These are phyloP conservation scores for Yponomeuta plumbellus DNA, from an alignment of 2,888 invertebrate species.

Conservation along the genomic window DNA sequence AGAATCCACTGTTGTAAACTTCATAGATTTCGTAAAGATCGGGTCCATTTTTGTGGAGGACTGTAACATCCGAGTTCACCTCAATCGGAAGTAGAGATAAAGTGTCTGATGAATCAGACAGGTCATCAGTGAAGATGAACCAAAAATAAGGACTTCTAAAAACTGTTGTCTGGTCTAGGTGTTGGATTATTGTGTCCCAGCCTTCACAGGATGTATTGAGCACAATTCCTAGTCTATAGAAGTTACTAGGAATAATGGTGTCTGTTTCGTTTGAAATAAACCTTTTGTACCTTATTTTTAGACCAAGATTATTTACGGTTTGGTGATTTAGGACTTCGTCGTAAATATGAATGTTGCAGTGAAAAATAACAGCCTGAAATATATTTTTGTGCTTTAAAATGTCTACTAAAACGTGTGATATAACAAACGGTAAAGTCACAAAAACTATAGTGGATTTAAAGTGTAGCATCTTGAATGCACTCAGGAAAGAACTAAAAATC, in stretches of 20 bases:
- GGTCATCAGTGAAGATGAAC: conserved; percentile 46
- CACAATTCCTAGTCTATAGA: conserved; percentile 37
- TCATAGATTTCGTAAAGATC: conserved; percentile 52
- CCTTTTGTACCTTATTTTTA: conserved; percentile 29
- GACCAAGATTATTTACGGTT: conserved; percentile 33
- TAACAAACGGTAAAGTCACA: background rate
- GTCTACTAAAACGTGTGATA: conserved; percentile 31
- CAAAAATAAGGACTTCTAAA: conserved; percentile 50
- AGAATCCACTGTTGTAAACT: conserved; percentile 74
- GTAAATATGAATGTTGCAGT: conserved; percentile 35
- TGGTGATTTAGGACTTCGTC: conserved; percentile 34
- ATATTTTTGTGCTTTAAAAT: conserved; percentile 49
- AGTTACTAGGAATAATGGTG: conserved; percentile 6
- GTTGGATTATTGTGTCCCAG: conserved; percentile 39
- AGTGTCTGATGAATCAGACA: conserved; percentile 32
- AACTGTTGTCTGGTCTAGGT: conserved; percentile 23
- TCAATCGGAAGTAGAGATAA: conserved; percentile 54
- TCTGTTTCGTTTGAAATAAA: conserved; percentile 16
- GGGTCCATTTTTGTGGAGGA: conserved; percentile 35
- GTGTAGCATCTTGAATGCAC: background rate
- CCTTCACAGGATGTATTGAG: conserved; percentile 44
- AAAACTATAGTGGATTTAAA: background rate
- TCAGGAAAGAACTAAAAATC: background rate
- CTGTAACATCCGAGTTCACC: conserved; percentile 63
- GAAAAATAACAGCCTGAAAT: conserved; percentile 38